Conservation (phyloP, 2,888 invertebrate genomes). For the Fragum whitleyi region DNA sequence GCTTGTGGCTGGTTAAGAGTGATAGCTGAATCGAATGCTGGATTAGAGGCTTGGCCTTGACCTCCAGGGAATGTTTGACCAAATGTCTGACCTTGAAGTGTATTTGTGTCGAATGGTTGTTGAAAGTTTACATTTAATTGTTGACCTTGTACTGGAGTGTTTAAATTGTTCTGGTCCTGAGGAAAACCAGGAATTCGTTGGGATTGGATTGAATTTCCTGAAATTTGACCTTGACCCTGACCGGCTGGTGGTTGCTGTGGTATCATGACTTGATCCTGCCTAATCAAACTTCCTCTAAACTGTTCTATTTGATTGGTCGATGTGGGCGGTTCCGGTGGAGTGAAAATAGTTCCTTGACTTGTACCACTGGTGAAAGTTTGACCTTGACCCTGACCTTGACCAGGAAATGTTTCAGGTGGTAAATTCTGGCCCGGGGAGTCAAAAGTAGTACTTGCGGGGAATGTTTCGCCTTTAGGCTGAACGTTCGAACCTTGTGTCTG, state of each 20-base stretch:
- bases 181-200: background rate
- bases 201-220: background rate
- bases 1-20: background rate
- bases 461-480: background rate
- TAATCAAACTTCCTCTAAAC: background rate
- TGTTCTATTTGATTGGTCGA: background rate
- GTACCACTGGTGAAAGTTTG: background rate
- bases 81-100: conserved; percentile 6
- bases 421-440: background rate
- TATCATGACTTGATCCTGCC: background rate
- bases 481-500: background rate
- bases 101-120: background rate
- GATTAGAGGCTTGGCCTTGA: too few relatives aligned
- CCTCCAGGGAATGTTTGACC: background rate
- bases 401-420: background rate
- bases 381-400: background rate
- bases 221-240: background rate
- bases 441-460: background rate
- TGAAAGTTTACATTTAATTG: background rate
- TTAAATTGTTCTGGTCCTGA: background rate
- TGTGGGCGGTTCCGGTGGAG: background rate
- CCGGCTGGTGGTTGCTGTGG: background rate
- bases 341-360: conserved; percentile 3
- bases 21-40: background rate
- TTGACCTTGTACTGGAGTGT: background rate